Evolutionary conservation across 2,888 invertebrate species (phyloP), one percentile per base, ranked within the genome.

Genomic region (Lasiommata megera): DNA sequence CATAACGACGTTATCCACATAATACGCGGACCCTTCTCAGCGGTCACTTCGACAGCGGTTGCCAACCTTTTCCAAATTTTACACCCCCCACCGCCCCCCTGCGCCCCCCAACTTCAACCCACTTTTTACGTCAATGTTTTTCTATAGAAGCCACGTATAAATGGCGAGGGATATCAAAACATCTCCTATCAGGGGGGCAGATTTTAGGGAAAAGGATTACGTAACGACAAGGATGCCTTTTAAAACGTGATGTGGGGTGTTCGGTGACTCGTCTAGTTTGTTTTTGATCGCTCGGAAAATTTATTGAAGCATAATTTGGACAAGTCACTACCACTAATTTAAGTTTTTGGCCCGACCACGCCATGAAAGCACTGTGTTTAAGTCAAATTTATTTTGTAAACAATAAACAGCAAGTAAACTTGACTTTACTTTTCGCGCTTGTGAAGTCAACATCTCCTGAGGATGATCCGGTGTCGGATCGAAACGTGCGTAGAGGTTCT

Each of bases 41-140:
- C 83, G 89, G 89, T 89, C 90, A 88, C 84, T 86, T 89, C 89
- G 89, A 88, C 89, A 89, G 84, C 83, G 86, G 83, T 77, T 76
- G 71, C 74, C 78, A 79, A 80, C 87, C 85, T 82, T 83, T 79
- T 77, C 84, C 77, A 70, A 80, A 79, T 77, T 73, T 69, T 46
- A 46, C 46, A 29, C 14, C 29, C 46, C 46, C 29, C 71, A 72
- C 67, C 72, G 74, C 61, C 52, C 65, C 65, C 72, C 67, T 72
- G 74, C 60, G 47, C 65, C 65, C 80, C 79, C 59, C 17, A 82
- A 82, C 82, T 82, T 74, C 83, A 82, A 79, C 84, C 88, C 86
- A 84, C 82, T 90, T 90, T 90, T 90, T 89, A 88, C 88, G 82
- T 85, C 88, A 88, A 88, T 90, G 90, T 90, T 90, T 90, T 89